Percentiles rank a stretch among this genome's conserved stretches.
Conservation (phyloP, 1,140 invertebrate genomes). For the Pseudomyrmex gracilis region DNA sequence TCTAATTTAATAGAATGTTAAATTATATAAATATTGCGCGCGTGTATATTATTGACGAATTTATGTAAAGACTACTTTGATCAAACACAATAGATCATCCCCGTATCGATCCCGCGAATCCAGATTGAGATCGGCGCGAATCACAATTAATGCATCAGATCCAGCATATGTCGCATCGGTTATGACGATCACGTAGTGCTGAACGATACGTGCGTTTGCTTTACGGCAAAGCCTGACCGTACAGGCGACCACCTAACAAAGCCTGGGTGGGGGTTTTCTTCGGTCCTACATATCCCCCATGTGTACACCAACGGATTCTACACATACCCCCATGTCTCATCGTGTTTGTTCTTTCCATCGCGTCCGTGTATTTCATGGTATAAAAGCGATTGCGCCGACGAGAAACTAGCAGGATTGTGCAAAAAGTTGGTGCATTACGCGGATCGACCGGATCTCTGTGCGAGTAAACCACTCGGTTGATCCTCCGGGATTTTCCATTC, state of each 20-base stretch:
- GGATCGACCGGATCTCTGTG: slow-evolving; percentile 23
- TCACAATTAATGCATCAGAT: slow-evolving; percentile 80
- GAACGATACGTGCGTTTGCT: slow-evolving; percentile 75
- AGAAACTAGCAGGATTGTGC: slow-evolving; percentile 66
- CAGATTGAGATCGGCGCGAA: slow-evolving; percentile 61
- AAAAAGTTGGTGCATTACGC: slow-evolving; percentile 66
- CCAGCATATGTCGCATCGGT: slow-evolving; percentile 62
- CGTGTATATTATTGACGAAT: too few relatives aligned
- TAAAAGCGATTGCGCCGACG: slow-evolving; percentile 79
- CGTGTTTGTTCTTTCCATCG: slow-evolving; percentile 57
- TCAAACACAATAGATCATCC: background rate
- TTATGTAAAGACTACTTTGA: background rate
- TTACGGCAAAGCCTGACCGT: slow-evolving; percentile 67
- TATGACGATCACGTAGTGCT: slow-evolving; percentile 79
- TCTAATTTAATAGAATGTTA: too few relatives aligned
- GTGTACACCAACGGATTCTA: slow-evolving; percentile 51
- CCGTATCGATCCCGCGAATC: slow-evolving; percentile 41
- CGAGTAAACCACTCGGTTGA: slow-evolving; percentile 50
- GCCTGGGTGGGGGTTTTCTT: slow-evolving; percentile 55
- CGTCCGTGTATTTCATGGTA: slow-evolving; percentile 72
- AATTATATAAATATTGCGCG: too few relatives aligned
- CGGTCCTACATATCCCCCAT: slow-evolving; percentile 67
- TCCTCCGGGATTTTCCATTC: background rate
- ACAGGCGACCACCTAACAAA: slow-evolving; percentile 63
- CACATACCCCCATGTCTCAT: slow-evolving; percentile 53